Evolutionary conservation across 2,797 vertebrate genomes (phyloP), one percentile per base, ranked within the genome.

Genomic region (Spea hammondii): DNA sequence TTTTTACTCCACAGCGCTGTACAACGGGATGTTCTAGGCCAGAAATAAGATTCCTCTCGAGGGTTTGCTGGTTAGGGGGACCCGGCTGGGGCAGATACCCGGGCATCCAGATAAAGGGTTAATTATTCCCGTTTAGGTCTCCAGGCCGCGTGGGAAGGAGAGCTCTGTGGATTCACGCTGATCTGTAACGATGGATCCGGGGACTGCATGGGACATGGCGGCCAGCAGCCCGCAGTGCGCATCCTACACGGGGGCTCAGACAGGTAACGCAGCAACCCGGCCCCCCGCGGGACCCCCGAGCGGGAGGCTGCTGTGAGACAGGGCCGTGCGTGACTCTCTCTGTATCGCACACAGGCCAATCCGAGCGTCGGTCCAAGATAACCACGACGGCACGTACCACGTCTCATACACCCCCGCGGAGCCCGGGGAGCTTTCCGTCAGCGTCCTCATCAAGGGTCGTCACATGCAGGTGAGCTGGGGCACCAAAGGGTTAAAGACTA

Each of bases 401-500:
- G 84, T 97, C 14, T 95, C 93, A 13, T 98, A 93, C 84, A 93
- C 85, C 1, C 93, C 96, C 0, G 83, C 84, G 53, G 92, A 95
- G 60, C 82, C 90, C 0, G 96, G 96, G 44, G 2, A 83, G 4
- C 95, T 95, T 55, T 91, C 91, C 0, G 86, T 95, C 85, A 92
- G 94, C 84, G 83, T 98, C 76, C 94, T 84, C 84, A 86, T 98
- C 82, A 94, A 88, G 88, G 92, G 94, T 11, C 93, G 95, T 59
- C 95, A 98, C 0, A 88, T 97, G 50, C 93, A 95, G 95, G 97
- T 97, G 86, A 84, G 84, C 17, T 0, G 5, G 65, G 8, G 45
- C 57, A 14, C 5, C 47, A 9, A 32, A 32, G 32, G 32, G 32
- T 17, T 17, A 17, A 17, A 17, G 17, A 17, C 17, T 17, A 17